Evolutionary conservation across 2,797 vertebrate genomes (phyloP).

Genomic region (Alauda arvensis): DNA sequence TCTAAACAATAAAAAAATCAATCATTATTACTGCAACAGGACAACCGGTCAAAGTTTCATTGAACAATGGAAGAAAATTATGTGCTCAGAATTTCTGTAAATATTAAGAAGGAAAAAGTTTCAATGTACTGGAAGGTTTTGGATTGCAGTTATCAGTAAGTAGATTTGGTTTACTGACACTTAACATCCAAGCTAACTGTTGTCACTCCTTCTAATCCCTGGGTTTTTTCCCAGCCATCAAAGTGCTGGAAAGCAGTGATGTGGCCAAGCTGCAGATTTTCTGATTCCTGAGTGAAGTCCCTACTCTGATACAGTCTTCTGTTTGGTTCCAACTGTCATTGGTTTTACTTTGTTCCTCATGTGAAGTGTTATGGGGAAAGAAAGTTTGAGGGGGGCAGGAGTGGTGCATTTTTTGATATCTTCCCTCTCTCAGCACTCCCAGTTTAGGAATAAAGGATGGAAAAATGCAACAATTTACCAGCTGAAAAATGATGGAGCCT

Average conservation of each 20-base stretch:
- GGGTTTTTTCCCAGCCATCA: not conserved
- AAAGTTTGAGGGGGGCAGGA: not conserved
- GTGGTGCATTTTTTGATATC: rapidly evolving
- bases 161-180: not conserved
- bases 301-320: not conserved
- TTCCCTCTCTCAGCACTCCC: not conserved
- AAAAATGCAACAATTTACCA: not conserved
- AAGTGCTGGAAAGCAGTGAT: not conserved
- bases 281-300: not conserved
- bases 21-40: not conserved
- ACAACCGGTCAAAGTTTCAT: not conserved
- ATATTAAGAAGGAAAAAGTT: not conserved
- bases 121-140: not conserved
- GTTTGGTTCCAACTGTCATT: not conserved
- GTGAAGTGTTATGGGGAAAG: not conserved
- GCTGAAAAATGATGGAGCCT: not conserved
- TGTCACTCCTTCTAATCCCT: not conserved
- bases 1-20: not conserved
- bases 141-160: not conserved
- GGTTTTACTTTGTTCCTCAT: not conserved
- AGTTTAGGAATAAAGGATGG: not conserved
- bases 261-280: not conserved
- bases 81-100: not conserved
- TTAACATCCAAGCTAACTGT: not conserved
- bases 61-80: not conserved